Percentiles rank a stretch among this genome's conserved stretches.
Conservation (phyloP, 2,113 vertebrate species). For the Cynocephalus volans region DNA sequence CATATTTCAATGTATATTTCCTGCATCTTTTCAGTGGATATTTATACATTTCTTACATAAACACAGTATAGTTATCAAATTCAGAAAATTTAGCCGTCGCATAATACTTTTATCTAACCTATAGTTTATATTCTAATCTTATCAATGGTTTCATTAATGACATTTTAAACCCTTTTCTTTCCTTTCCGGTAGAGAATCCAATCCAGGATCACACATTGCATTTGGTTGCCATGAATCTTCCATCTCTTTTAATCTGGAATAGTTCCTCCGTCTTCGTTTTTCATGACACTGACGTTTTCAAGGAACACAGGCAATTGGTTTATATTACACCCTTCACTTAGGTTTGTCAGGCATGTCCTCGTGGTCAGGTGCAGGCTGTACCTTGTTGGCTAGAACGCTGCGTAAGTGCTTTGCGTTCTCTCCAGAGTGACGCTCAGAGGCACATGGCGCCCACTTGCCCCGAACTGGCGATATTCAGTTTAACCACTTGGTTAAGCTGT, state of each 20-base stretch:
- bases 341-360: neutral
- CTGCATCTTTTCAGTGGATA: neutral
- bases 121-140: neutral
- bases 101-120: neutral
- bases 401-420: neutral
- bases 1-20: neutral
- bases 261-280: neutral
- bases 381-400: neutral
- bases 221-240: neutral
- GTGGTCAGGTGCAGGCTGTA: neutral
- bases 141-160: neutral
- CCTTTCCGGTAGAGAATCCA: neutral
- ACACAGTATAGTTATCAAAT: neutral
- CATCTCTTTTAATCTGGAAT: neutral
- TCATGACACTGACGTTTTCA: neutral
- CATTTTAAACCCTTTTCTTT: neutral
- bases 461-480: neutral
- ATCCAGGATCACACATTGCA: neutral
- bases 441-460: fast-evolving
- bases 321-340: neutral
- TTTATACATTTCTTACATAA: neutral
- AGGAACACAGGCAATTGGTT: neutral
- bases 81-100: neutral
- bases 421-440: neutral
- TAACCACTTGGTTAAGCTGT: neutral